Base-by-base conservation (phyloP, 2,797 vertebrate genomes). In the Triplophysa bombifrons region DNA sequence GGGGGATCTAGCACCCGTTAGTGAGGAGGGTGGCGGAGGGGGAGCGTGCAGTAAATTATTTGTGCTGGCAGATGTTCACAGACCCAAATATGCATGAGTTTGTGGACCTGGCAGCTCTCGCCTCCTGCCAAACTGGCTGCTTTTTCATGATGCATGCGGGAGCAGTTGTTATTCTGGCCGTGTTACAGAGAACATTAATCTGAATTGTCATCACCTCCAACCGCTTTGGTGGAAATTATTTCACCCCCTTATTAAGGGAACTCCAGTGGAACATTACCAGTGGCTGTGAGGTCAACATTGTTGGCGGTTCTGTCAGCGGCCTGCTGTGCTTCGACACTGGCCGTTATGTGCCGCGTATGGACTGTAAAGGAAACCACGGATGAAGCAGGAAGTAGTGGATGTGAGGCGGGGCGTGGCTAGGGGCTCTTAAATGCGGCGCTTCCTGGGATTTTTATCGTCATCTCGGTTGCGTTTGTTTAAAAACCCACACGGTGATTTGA, bases 21-120 rank as follows among this genome's bases (percentile, higher is more conserved):
- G 85, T 90, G 64, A 56, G 53, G 13, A 30, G 38, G 46, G 41
- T 8, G 72, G n/a, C 6, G 10, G 38, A 13, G 22, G 81, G 75
- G 58, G 78, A 30, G 56, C 38, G 65, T 74, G 74, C 64, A 90
- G 88, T 94, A 30, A 61, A 30, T 30, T 61, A 61, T 61, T 61
- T 91, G 93, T 86, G 90, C 90, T 93, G 82, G 94, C 94, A 94
- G 93, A 93, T 94, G 93, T 94, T 94, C 92, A 93, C 91, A 93
- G 87, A 91, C 91, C 94, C 93, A 94, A 95, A 95, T 95, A 94
- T 94, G 93, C 94, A 95, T 92, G 95, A 93, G 93, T 94, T 92
- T 92, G 94, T 90, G 68, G 91, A 90, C 88, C 91, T 94, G 90
- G 89, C 88, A 93, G 93, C 83, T 87, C 66, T 84, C 89, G 60